Conservation (phyloP, 2,888 invertebrate genomes). For the Torymus texanus region DNA sequence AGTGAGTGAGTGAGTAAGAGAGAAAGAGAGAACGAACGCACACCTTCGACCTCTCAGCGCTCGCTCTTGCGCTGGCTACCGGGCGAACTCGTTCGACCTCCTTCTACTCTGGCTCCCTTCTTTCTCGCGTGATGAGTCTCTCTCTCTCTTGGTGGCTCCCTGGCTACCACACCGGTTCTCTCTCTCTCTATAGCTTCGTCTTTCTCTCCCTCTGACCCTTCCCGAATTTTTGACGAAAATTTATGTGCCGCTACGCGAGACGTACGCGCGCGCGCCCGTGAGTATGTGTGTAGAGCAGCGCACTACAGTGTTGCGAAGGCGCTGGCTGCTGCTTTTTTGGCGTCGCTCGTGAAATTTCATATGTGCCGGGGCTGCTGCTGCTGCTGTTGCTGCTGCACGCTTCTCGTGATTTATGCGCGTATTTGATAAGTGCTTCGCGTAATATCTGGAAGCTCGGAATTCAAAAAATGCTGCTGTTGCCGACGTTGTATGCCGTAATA, state of each 20-base stretch:
- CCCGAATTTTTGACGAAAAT: constrained; percentile 56
- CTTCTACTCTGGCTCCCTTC: neutral
- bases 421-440: constrained; percentile 48
- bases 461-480: constrained; percentile 10
- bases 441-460: constrained; percentile 36
- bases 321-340: neutral
- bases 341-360: constrained; percentile 34
- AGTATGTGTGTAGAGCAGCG: neutral
- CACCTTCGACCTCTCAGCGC: constrained; percentile 60
- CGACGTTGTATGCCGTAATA: neutral
- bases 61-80: constrained; percentile 52
- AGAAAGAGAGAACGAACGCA: neutral
- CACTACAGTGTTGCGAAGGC: constrained; percentile 33
- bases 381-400: neutral
- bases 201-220: constrained; percentile 34
- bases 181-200: too few species aligned
- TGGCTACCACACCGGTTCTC: too few species aligned
- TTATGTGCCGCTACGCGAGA: constrained; percentile 51
- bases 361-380: neutral
- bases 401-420: constrained; percentile 49
- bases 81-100: constrained; percentile 52
- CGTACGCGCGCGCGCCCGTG: neutral
- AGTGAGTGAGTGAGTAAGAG: too few species aligned
- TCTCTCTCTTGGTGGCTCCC: constrained; percentile 4
- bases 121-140: constrained; percentile 53